A percentile compares a stretch with the other conserved stretches of the same genome.
Evolutionary conservation across 2,888 invertebrate genomes (phyloP).

Genomic region (Apotomis turbidana): DNA sequence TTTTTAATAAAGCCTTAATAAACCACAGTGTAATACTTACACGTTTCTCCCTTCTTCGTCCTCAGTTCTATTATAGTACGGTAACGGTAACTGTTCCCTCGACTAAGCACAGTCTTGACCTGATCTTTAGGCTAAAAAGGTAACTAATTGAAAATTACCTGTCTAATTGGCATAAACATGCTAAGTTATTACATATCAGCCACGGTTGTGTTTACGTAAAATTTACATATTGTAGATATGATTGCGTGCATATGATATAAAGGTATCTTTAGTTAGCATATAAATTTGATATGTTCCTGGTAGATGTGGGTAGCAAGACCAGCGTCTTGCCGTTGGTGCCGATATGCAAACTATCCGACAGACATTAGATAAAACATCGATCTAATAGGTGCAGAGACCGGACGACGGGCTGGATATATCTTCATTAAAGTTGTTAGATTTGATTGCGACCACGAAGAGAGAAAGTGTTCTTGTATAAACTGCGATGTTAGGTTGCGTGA

Average conservation of each 20-base stretch:
- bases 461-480: constrained; percentile 37
- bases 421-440: constrained; percentile 36
- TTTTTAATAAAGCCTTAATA: too few species aligned
- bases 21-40: too few species aligned
- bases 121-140: too few species aligned
- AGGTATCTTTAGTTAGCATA: neutral
- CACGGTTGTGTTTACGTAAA: neutral
- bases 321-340: neutral
- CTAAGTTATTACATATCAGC: neutral
- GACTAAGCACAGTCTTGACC: too few species aligned
- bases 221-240: neutral
- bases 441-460: constrained; percentile 35
- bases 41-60: too few species aligned
- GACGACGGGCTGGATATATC: constrained; percentile 29
- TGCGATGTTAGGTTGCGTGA: constrained; percentile 30
- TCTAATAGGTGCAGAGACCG: constrained; percentile 13
- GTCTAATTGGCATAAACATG: neutral
- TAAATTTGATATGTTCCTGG: neutral
- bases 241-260: neutral
- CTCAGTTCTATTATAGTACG: too few species aligned
- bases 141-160: too few species aligned
- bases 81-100: too few species aligned
- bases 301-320: neutral
- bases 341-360: constrained; percentile 14
- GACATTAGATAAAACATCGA: constrained; percentile 15